Evolutionary conservation across 2,888 invertebrate species (phyloP).

Genomic region (Listrodromus nycthemerus): DNA sequence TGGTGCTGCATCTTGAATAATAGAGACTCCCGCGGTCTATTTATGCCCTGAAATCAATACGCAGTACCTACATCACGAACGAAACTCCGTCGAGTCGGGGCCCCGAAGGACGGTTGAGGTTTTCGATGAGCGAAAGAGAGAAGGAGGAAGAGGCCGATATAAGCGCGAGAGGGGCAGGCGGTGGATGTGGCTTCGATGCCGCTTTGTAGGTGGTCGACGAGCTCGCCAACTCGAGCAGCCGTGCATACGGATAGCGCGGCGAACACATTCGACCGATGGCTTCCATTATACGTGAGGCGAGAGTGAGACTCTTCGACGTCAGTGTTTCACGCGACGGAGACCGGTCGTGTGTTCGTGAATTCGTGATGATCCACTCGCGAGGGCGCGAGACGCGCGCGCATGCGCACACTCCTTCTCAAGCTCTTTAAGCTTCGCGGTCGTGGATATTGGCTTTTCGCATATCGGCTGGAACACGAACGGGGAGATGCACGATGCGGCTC

Average conservation of each 20-base stretch:
- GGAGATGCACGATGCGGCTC: constrained; percentile 13
- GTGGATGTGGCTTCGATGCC: constrained; percentile 26
- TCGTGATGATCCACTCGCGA: constrained; percentile 24
- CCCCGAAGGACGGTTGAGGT: constrained; percentile 25
- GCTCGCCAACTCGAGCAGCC: constrained; percentile 41
- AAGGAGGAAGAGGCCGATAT: constrained; percentile 13
- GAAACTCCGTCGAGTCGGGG: constrained; percentile 61
- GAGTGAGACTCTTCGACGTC: neutral
- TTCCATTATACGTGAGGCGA: neutral
- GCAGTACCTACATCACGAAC: constrained; percentile 71
- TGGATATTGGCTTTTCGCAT: constrained; percentile 7
- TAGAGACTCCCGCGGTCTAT: constrained; percentile 81
- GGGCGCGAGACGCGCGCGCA: neutral
- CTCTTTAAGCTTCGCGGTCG: neutral
- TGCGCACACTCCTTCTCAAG: neutral
- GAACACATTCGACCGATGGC: neutral
- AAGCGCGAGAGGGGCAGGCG: constrained; percentile 3
- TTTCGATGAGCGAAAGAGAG: constrained; percentile 43
- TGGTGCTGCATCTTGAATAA: constrained; percentile 81
- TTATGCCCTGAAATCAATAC: constrained; percentile 83
- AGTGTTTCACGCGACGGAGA: neutral
- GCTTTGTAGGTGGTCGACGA: constrained; percentile 59
- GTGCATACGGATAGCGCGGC: neutral
- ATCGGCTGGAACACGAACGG: constrained; percentile 11
- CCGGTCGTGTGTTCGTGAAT: constrained; percentile 9